Percentiles rank a stretch among this genome's conserved stretches.
Conservation (phyloP, 2,888 invertebrate genomes). For the Cantharis lateralis region DNA sequence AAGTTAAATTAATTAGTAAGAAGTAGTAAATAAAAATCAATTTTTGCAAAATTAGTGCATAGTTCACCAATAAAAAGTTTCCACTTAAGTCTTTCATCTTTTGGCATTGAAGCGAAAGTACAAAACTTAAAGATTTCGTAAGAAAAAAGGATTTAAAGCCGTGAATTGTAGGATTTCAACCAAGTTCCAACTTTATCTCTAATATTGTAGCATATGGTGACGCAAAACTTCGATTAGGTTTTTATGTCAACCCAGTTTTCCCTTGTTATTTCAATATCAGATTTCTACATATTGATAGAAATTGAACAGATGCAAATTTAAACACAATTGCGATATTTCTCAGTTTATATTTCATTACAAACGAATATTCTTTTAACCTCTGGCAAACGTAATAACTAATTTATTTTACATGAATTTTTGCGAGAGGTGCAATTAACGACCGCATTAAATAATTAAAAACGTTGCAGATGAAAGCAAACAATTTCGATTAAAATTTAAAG, state of each 20-base stretch:
- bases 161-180: slow-evolving; percentile 26
- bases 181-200: slow-evolving; percentile 30
- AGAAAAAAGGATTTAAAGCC: slow-evolving; percentile 19
- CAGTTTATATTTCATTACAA: slow-evolving; percentile 23
- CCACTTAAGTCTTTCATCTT: slow-evolving; percentile 9
- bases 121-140: slow-evolving; percentile 17
- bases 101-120: slow-evolving; percentile 3
- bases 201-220: slow-evolving; percentile 48
- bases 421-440: background rate
- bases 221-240: slow-evolving; percentile 49
- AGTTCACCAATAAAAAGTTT: background rate
- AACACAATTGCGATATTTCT: slow-evolving; percentile 42
- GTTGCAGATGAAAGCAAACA: background rate
- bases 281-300: slow-evolving; percentile 50
- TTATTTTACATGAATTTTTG: background rate
- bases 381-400: background rate
- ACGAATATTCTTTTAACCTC: background rate
- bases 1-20: background rate
- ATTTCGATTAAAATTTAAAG: background rate
- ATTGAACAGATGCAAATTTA: slow-evolving; percentile 41
- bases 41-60: background rate
- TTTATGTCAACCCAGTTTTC: slow-evolving; percentile 44
- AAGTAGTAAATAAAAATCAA: background rate
- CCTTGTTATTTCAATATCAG: slow-evolving; percentile 51
- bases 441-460: background rate